Conservation (phyloP, 1,140 invertebrate genomes). For the Apocrypta bakeri region DNA sequence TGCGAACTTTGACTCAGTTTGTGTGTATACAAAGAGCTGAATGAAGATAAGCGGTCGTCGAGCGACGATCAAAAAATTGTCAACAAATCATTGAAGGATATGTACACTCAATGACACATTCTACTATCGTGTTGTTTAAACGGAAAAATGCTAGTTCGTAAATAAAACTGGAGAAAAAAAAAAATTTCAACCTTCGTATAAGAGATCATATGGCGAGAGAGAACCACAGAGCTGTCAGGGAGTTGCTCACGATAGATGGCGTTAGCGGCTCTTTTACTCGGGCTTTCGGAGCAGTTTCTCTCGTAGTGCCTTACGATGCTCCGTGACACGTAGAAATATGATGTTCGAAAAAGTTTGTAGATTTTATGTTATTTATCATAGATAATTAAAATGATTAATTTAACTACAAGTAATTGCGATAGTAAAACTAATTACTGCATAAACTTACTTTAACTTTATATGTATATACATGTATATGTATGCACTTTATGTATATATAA, state of each 20-base stretch:
- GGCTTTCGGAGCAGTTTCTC: background rate
- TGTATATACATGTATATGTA: too few relatives aligned
- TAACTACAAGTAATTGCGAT: too few relatives aligned
- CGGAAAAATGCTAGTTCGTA: background rate
- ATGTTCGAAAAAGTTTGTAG: too few relatives aligned
- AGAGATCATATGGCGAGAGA: slow-evolving; percentile 19
- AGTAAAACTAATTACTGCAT: too few relatives aligned
- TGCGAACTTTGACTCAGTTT: background rate
- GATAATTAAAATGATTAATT: too few relatives aligned
- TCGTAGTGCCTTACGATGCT: background rate
- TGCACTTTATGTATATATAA: too few relatives aligned
- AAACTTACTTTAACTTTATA: too few relatives aligned
- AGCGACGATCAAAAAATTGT: background rate
- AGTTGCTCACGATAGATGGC: slow-evolving; percentile 55
- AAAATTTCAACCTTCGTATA: background rate
- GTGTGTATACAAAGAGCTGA: background rate
- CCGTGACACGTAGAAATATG: too few relatives aligned
- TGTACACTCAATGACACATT: background rate
- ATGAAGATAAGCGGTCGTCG: background rate
- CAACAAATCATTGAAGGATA: background rate
- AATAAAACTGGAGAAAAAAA: background rate
- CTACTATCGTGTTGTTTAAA: background rate
- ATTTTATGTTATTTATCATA: too few relatives aligned
- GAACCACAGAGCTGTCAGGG: slow-evolving; percentile 10
- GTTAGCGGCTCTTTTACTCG: slow-evolving; percentile 49